Percentiles rank a stretch among this genome's conserved stretches.
Conservation (phyloP, 2,888 invertebrate genomes). For the Pandemis corylana region DNA sequence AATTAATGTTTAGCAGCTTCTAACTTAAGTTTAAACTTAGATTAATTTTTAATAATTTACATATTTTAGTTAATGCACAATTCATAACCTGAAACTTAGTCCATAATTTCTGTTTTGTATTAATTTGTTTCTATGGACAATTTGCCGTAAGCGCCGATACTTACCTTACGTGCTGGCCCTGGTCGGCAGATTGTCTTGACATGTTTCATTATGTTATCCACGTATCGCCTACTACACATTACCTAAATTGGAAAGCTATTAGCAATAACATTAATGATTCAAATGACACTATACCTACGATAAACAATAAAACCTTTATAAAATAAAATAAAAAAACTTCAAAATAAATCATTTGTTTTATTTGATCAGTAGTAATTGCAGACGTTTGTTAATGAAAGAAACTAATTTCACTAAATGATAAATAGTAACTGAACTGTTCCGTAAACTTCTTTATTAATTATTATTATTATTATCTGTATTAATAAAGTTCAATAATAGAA, state of each 20-base stretch:
- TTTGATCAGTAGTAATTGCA: conserved; percentile 22
- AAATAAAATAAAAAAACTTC: conserved; percentile 72
- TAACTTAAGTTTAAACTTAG: conserved; percentile 72
- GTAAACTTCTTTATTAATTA: too few relatives aligned
- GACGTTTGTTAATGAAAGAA: not conserved
- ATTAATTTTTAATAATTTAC: conserved; percentile 71
- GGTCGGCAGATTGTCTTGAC: conserved; percentile 44
- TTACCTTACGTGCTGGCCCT: not conserved
- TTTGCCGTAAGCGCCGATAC: not conserved
- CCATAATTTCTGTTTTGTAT: conserved; percentile 59
- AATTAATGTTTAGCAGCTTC: conserved; percentile 78
- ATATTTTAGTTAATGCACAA: conserved; percentile 77
- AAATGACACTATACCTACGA: conserved; percentile 82
- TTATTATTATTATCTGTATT: too few relatives aligned
- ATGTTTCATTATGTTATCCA: conserved; percentile 66
- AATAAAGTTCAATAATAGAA: too few relatives aligned
- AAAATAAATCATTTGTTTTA: conserved; percentile 66
- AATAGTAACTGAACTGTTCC: too few relatives aligned
- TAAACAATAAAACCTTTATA: conserved; percentile 82
- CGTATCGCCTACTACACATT: conserved; percentile 83
- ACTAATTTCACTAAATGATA: not conserved
- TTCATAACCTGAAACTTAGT: conserved; percentile 71
- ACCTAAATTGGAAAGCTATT: conserved; percentile 73
- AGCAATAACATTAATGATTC: conserved; percentile 73
- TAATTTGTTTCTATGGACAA: conserved; percentile 56